Evolutionary conservation across 2,888 invertebrate species (phyloP).

Genomic region (Phorcus lineatus): DNA sequence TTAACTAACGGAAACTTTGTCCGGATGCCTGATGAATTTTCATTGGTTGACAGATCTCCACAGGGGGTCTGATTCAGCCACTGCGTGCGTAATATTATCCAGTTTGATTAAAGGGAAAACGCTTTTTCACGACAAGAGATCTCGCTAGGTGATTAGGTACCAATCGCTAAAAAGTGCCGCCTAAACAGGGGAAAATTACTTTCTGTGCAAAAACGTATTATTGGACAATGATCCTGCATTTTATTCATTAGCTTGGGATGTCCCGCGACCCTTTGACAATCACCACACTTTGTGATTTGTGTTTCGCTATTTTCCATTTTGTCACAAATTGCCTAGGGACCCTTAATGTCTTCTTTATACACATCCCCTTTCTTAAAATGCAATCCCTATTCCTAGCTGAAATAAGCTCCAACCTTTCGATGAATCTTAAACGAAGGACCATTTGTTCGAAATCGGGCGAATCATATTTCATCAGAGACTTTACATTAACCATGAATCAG

Average conservation of each 20-base stretch:
- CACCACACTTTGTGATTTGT: conserved; percentile 8
- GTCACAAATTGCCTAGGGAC: conserved; percentile 9
- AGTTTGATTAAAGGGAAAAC: conserved; percentile 10
- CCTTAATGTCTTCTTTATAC: conserved; percentile 20
- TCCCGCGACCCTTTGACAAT: neutral
- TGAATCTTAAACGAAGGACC: neutral
- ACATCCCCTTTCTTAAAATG: neutral
- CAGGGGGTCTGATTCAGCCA: neutral
- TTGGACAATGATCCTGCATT: neutral
- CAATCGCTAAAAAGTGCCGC: conserved; percentile 14
- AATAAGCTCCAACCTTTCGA: neutral
- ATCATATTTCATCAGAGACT: neutral
- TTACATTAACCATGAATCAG: no score
- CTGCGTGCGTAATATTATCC: neutral
- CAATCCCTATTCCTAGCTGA: neutral
- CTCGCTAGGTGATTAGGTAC: conserved; percentile 13
- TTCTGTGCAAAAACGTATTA: conserved; percentile 3
- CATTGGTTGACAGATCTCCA: conserved; percentile 14
- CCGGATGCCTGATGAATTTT: neutral
- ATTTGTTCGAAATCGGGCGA: neutral
- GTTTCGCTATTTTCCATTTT: neutral
- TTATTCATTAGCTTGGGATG: conserved; percentile 10
- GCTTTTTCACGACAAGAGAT: conserved; percentile 16
- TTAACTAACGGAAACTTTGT: conserved; percentile 13
- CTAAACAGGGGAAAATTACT: conserved; percentile 21